phyloP scores from a whole-genome alignment of 2,888 invertebrate genomes.

The Mechanitis messenoides region DNA sequence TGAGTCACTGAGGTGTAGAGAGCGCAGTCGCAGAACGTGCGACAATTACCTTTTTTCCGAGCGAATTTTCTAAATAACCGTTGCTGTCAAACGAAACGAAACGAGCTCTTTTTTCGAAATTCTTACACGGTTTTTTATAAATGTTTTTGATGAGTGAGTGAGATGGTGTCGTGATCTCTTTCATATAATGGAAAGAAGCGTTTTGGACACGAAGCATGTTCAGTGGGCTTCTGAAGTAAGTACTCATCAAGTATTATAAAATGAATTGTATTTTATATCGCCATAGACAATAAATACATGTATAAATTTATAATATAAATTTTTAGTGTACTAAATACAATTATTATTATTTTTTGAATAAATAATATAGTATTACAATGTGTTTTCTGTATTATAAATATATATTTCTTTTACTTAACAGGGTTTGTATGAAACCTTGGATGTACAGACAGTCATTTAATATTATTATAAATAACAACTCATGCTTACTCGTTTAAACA shows the following conservation, averaged over 20 bases:
- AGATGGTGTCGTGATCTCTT: conserved; percentile 59
- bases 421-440: too few relatives aligned
- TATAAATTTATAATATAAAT: neutral
- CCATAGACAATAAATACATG: neutral
- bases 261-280: conserved; percentile 7
- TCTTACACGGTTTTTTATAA: conserved; percentile 21
- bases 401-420: too few relatives aligned
- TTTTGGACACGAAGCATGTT: conserved; percentile 63
- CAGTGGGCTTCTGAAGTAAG: conserved; percentile 71
- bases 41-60: conserved; percentile 57
- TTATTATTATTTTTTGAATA: too few relatives aligned
- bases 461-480: too few relatives aligned
- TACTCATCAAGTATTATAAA: conserved; percentile 30
- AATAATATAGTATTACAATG: too few relatives aligned
- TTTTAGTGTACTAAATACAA: neutral
- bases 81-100: conserved; percentile 56
- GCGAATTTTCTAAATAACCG: conserved; percentile 52
- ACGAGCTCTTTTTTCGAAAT: conserved; percentile 45
- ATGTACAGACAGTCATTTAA: too few relatives aligned
- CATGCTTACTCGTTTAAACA: too few relatives aligned
- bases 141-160: conserved; percentile 46
- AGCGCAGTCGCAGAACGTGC: conserved; percentile 45
- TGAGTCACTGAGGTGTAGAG: conserved; percentile 51
- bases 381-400: too few relatives aligned
- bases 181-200: conserved; percentile 68